Evolutionary conservation across 2,113 vertebrate genomes (phyloP).

Genomic region (Opisthocomus hoazin): DNA sequence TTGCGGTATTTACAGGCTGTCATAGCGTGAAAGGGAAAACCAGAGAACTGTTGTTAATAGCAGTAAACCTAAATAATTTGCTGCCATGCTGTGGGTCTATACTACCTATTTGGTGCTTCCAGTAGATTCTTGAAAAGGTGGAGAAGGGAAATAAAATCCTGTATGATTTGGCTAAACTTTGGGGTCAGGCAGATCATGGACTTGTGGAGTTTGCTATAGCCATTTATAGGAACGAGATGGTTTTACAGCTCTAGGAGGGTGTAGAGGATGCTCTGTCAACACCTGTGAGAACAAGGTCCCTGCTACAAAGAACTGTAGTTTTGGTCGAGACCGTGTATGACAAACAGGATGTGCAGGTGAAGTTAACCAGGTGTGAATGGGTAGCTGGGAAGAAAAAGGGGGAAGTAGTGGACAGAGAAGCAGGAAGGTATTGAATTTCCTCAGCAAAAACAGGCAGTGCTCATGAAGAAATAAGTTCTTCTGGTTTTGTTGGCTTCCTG

Average conservation of each 20-base stretch:
- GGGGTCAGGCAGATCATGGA: neutral
- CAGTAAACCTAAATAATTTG: slow-evolving; percentile 28
- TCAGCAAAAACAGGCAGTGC: neutral
- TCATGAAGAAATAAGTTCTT: neutral
- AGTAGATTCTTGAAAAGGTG: neutral
- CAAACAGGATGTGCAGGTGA: neutral
- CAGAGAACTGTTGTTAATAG: neutral
- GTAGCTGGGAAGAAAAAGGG: neutral
- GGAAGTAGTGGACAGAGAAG: neutral
- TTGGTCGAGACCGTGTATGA: neutral
- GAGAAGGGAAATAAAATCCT: neutral
- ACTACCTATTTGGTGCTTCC: neutral
- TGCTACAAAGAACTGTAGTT: neutral
- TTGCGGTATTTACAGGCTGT: slow-evolving; percentile 15
- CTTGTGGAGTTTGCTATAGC: neutral
- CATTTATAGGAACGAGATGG: neutral
- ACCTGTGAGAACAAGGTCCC: neutral
- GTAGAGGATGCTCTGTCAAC: neutral
- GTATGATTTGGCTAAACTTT: neutral
- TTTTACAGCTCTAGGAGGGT: neutral
- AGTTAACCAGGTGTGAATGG: accelerated
- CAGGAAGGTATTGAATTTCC: neutral
- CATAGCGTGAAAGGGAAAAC: neutral
- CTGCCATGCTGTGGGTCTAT: neutral
- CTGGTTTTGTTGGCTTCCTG: neutral